Percentiles rank a stretch among this genome's conserved stretches.
Evolutionary conservation across 2,797 vertebrate genomes (phyloP).

Genomic region (Coilia nasus): DNA sequence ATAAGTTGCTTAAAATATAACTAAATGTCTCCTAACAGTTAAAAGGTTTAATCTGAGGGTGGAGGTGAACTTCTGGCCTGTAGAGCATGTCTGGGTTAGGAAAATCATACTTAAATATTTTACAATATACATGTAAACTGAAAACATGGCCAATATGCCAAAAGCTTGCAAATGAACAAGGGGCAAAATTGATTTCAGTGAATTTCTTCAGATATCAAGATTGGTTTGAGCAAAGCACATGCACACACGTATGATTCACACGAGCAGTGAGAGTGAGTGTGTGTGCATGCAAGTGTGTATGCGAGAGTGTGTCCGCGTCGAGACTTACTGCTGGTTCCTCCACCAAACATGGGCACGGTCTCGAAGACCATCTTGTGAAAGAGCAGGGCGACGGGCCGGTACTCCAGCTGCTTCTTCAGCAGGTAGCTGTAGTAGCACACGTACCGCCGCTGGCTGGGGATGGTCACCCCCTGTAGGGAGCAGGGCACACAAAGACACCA

Average conservation of each 20-base stretch:
- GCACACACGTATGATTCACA: neutral
- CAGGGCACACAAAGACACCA: neutral
- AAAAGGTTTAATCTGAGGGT: too few species aligned
- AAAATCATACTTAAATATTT: too few species aligned
- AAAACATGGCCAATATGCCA: neutral
- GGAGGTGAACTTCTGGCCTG: too few species aligned
- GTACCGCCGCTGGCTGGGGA: constrained; percentile 98
- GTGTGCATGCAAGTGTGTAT: constrained; percentile 5
- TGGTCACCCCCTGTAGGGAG: constrained; percentile 87
- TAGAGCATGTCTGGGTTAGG: too few species aligned
- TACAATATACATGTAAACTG: too few species aligned
- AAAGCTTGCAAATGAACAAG: neutral
- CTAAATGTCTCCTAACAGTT: too few species aligned
- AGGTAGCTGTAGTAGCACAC: constrained; percentile 99
- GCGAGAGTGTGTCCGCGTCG: neutral
- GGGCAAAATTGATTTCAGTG: neutral
- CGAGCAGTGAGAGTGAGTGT: neutral
- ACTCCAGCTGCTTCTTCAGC: constrained; percentile 97
- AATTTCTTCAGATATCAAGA: neutral
- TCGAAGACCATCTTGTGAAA: constrained; percentile 99
- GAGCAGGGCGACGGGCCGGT: constrained; percentile 96
- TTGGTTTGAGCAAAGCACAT: neutral
- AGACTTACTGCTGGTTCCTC: constrained; percentile 99
- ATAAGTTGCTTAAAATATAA: too few species aligned
- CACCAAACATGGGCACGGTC: constrained; percentile 99